These are phyloP conservation scores for Gobiocypris rarus DNA, from an alignment of 2,113 vertebrate genomes.

Conservation along the genomic window DNA sequence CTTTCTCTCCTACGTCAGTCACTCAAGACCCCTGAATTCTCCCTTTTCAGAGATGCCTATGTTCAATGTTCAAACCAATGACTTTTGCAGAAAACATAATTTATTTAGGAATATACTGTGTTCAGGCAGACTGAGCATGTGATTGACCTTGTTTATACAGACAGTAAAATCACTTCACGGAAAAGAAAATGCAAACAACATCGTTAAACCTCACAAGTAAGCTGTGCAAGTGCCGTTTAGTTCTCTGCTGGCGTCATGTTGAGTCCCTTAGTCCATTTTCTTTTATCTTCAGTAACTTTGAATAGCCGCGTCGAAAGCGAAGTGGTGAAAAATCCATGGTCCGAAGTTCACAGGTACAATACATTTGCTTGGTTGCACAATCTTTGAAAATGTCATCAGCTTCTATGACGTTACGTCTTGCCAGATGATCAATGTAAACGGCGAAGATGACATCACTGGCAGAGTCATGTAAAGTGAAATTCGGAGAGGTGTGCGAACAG, in stretches of 20 bases:
- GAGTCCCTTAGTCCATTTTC: conserved; percentile 44
- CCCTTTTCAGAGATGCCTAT: background rate
- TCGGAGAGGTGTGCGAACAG: background rate
- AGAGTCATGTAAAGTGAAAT: background rate
- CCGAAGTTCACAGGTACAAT: background rate
- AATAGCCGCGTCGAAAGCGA: conserved; percentile 15
- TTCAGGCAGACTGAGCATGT: conserved; percentile 76
- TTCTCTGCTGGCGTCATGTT: conserved; percentile 26
- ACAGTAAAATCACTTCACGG: conserved; percentile 77
- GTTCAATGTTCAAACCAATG: conserved; percentile 21
- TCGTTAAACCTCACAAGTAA: conserved; percentile 44
- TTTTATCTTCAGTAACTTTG: conserved; percentile 21
- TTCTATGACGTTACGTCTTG: conserved; percentile 70
- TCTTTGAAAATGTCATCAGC: conserved; percentile 24
- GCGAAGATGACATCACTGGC: too few relatives aligned
- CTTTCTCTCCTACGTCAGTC: background rate
- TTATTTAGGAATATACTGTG: conserved; percentile 79
- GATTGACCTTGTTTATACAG: conserved; percentile 69
- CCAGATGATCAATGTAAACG: conserved; percentile 38
- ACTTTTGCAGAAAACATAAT: conserved; percentile 73
- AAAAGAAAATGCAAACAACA: conserved; percentile 46
- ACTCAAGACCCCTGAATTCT: too few relatives aligned
- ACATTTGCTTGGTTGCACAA: conserved; percentile 12
- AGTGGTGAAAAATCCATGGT: conserved; percentile 21
- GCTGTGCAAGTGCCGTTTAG: conserved; percentile 59